Evolutionary conservation across 1,140 invertebrate species (phyloP).

Genomic region (Brachionus plicatilis): DNA sequence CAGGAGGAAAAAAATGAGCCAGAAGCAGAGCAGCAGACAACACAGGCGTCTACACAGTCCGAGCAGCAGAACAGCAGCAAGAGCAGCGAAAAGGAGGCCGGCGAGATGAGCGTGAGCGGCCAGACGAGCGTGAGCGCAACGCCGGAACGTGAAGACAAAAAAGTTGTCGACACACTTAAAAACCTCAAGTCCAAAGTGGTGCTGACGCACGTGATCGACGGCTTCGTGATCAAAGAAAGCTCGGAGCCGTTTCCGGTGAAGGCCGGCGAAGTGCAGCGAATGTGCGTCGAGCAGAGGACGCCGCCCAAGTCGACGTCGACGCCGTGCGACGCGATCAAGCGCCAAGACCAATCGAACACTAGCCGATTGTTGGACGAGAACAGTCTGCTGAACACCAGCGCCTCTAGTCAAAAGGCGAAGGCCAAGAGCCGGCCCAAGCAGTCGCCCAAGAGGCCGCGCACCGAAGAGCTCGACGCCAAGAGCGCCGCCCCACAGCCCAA

Average conservation of each 20-base stretch:
- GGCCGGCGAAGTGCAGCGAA: not conserved
- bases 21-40: not conserved
- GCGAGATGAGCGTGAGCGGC: not conserved
- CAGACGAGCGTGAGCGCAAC: not conserved
- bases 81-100: not conserved
- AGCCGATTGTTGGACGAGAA: not conserved
- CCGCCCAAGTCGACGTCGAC: not conserved
- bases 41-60: not conserved
- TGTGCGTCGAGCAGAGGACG: not conserved
- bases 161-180: not conserved
- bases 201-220: constrained; percentile 33
- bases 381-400: not conserved
- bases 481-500: no score
- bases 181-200: not conserved
- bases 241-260: constrained; percentile 38
- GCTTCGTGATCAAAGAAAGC: constrained; percentile 40
- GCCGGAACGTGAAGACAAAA: not conserved
- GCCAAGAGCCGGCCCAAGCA: not conserved
- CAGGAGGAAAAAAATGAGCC: not conserved
- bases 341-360: not conserved
- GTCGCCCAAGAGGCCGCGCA: not conserved
- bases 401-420: not conserved
- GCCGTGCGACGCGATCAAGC: not conserved
- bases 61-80: no score
- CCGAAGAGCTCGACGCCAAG: not conserved